phyloP scores from a whole-genome alignment of 2,888 invertebrate species.

The Harpalus rufipes region DNA sequence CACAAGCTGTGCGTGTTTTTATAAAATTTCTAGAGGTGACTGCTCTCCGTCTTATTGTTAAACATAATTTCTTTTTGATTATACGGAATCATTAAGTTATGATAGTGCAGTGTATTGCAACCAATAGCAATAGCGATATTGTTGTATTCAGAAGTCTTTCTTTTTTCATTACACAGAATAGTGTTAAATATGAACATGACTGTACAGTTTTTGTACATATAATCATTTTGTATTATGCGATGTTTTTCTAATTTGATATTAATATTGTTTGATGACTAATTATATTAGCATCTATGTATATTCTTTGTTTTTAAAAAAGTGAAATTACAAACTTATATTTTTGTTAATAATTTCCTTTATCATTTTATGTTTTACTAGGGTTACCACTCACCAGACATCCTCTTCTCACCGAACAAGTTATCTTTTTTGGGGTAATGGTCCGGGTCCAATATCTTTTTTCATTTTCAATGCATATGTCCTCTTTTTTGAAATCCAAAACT shows the following conservation, averaged over 20 bases:
- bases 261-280: conserved; percentile 22
- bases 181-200: conserved; percentile 33
- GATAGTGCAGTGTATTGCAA: conserved; percentile 33
- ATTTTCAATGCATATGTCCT: too few relatives aligned
- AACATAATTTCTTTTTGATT: conserved; percentile 45
- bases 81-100: conserved; percentile 48
- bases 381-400: too few relatives aligned
- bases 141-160: conserved; percentile 30
- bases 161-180: conserved; percentile 38
- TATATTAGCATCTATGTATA: neutral
- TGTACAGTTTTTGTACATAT: conserved; percentile 39
- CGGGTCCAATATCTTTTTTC: too few relatives aligned
- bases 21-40: conserved; percentile 12
- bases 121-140: conserved; percentile 20
- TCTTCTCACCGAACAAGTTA: too few relatives aligned
- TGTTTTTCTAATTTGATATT: conserved; percentile 21
- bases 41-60: conserved; percentile 12
- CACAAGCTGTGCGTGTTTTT: neutral
- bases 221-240: conserved; percentile 30
- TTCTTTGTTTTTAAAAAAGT: conserved; percentile 4
- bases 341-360: too few relatives aligned
- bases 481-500: too few relatives aligned
- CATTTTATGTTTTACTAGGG: too few relatives aligned
- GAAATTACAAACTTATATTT: too few relatives aligned
- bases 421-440: too few relatives aligned